These are phyloP conservation scores for Thamnophis elegans DNA, from an alignment of 2,797 vertebrate genomes.

Conservation along the genomic window DNA sequence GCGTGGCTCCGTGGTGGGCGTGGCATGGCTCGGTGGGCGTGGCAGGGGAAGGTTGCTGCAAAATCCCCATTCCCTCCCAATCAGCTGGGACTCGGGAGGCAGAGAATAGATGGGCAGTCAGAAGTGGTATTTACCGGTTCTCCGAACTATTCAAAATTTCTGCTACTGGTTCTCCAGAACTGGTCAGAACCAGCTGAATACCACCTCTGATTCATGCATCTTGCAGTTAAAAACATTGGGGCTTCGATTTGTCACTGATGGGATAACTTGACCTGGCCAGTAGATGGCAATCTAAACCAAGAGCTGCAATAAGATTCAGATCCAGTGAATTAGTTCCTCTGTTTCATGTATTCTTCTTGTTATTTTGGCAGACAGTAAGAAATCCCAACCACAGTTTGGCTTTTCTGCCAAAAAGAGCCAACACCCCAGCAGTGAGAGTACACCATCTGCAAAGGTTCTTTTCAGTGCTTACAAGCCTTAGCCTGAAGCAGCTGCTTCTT, in stretches of 20 bases:
- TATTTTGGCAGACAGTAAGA: neutral
- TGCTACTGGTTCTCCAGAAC: too few relatives aligned
- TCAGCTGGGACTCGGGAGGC: too few relatives aligned
- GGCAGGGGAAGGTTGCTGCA: too few relatives aligned
- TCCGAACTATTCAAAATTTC: too few relatives aligned
- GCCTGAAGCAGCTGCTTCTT: neutral
- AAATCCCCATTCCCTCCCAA: too few relatives aligned
- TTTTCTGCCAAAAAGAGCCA: neutral
- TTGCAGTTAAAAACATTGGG: neutral
- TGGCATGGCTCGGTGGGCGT: too few relatives aligned
- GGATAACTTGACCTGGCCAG: neutral
- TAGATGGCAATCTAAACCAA: neutral
- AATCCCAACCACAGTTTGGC: neutral
- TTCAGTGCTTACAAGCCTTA: neutral
- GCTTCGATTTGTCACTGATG: neutral
- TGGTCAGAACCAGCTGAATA: too few relatives aligned
- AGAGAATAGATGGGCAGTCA: too few relatives aligned
- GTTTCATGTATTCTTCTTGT: neutral
- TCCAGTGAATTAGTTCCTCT: neutral
- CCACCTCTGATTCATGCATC: too few relatives aligned
- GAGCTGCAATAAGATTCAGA: neutral
- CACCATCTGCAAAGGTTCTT: neutral
- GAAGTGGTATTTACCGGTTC: too few relatives aligned
- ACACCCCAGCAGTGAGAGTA: neutral
- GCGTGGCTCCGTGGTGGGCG: too few relatives aligned